Evolutionary conservation across 1,140 invertebrate genomes (phyloP).

Genomic region (Melipona quadrifasciata): DNA sequence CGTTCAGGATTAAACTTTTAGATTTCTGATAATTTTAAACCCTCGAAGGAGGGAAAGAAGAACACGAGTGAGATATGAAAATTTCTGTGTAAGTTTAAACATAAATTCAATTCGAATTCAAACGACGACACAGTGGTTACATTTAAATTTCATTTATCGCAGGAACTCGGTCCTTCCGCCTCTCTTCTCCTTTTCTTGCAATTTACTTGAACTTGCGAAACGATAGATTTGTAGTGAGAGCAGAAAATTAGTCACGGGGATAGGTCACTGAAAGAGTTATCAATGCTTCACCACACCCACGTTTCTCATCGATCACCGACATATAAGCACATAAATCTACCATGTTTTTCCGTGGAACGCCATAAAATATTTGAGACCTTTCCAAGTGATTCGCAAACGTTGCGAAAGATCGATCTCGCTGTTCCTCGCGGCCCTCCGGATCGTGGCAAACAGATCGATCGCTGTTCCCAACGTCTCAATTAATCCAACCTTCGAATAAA

Average conservation of each 20-base stretch:
- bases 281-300: background rate
- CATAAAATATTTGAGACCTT: background rate
- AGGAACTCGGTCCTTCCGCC: too few relatives aligned
- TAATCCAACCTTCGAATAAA: conserved; percentile 8
- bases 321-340: too few relatives aligned
- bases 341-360: background rate
- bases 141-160: too few relatives aligned
- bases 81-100: too few relatives aligned
- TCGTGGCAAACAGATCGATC: conserved; percentile 15
- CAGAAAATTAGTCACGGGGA: background rate
- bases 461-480: conserved; percentile 36
- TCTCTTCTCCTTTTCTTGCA: background rate
- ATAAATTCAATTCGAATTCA: too few relatives aligned
- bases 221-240: background rate
- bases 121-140: too few relatives aligned
- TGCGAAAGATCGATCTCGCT: conserved; percentile 20
- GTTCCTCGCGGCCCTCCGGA: background rate
- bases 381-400: background rate
- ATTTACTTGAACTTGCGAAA: background rate
- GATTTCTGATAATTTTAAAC: too few relatives aligned
- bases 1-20: too few relatives aligned
- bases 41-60: too few relatives aligned
- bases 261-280: too few relatives aligned
- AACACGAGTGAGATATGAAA: too few relatives aligned
- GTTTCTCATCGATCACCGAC: background rate